Percentiles rank a stretch among this genome's conserved stretches.
These are phyloP conservation scores for Apocrypta bakeri DNA, from an alignment of 1,140 invertebrate species.

Conservation along the genomic window DNA sequence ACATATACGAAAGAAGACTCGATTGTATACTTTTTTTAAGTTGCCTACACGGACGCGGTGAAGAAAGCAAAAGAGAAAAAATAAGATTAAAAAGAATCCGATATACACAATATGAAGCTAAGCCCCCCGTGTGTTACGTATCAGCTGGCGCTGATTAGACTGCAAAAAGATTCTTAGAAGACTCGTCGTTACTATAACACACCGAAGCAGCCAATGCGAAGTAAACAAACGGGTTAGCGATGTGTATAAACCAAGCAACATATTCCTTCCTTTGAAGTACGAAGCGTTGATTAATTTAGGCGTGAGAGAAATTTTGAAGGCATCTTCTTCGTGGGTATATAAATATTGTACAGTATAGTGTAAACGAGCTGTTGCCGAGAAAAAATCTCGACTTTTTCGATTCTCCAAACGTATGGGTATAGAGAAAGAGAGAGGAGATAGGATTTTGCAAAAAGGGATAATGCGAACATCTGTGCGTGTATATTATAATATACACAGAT, in stretches of 20 bases:
- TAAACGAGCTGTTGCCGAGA: background rate
- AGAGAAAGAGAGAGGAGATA: no score
- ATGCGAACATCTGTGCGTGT: no score
- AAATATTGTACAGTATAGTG: slow-evolving; percentile 5
- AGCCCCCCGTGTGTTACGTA: slow-evolving; percentile 55
- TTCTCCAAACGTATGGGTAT: no score
- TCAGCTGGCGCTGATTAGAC: slow-evolving; percentile 66
- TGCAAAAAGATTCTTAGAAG: slow-evolving; percentile 64
- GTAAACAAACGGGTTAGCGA: slow-evolving; percentile 65
- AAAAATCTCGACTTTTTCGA: no score
- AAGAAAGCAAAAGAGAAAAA: no score
- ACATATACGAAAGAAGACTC: background rate
- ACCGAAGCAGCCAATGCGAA: slow-evolving; percentile 56
- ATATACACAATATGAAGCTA: background rate
- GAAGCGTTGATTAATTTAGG: slow-evolving; percentile 70
- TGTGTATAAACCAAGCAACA: slow-evolving; percentile 50
- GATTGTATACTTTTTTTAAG: background rate
- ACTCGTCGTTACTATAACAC: slow-evolving; percentile 37
- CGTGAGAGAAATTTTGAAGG: slow-evolving; percentile 56
- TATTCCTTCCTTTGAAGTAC: slow-evolving; percentile 69
- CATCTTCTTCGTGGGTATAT: background rate
- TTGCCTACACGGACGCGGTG: background rate
- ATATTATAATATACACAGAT: background rate
- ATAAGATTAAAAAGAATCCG: background rate
- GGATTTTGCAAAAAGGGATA: background rate